Percentiles rank a stretch among this genome's conserved stretches.
These are phyloP conservation scores for Agraylea sexmaculata DNA, from an alignment of 1,140 invertebrate species.

Conservation along the genomic window DNA sequence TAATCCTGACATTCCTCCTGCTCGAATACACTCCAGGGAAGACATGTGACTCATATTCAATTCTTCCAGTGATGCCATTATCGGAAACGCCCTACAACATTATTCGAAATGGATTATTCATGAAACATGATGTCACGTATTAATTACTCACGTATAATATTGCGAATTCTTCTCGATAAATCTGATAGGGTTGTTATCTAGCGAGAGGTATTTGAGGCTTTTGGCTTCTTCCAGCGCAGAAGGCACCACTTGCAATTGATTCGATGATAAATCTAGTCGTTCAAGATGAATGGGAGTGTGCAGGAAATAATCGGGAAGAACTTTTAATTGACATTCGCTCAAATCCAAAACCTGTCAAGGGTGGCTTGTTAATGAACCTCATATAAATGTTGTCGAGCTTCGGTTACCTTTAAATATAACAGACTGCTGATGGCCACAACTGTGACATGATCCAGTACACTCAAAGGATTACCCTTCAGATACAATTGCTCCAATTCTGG, in stretches of 20 bases:
- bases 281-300: conserved; percentile 51
- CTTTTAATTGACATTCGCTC: conserved; percentile 48
- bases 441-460: conserved; percentile 45
- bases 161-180: conserved; percentile 27
- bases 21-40: conserved; percentile 41
- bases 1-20: conserved; percentile 39
- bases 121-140: background rate
- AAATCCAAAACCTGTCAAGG: conserved; percentile 58
- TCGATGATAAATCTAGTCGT: conserved; percentile 55
- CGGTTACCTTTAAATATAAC: conserved; percentile 46
- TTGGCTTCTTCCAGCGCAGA: conserved; percentile 44
- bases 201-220: conserved; percentile 44
- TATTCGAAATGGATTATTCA: conserved; percentile 9
- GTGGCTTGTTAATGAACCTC: no score
- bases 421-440: conserved; percentile 50
- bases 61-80: conserved; percentile 43
- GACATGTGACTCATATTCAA: conserved; percentile 54
- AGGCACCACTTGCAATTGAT: conserved; percentile 49
- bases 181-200: conserved; percentile 57
- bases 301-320: conserved; percentile 49
- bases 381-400: no score
- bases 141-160: conserved; percentile 29
- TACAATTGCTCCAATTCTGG: conserved; percentile 48
- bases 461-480: conserved; percentile 55
- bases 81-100: conserved; percentile 38